These are phyloP conservation scores for Tonatia bakeri DNA, from an alignment of 2,113 vertebrate species.

Conservation along the genomic window DNA sequence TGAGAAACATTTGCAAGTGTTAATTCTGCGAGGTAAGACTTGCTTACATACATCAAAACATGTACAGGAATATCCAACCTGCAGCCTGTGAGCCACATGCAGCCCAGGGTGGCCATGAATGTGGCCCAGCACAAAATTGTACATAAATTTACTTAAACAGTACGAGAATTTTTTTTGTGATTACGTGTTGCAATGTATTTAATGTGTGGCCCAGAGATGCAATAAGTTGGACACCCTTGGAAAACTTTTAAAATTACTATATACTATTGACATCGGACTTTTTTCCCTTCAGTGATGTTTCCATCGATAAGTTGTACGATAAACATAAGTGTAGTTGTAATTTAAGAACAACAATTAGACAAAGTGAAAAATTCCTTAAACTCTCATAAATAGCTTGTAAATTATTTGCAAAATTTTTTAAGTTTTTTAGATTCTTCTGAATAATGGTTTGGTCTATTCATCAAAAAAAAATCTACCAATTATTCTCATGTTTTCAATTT, in stretches of 20 bases:
- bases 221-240: no score
- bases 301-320: neutral
- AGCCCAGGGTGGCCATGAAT: no score
- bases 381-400: neutral
- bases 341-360: neutral
- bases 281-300: neutral
- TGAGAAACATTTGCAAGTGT: neutral
- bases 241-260: neutral
- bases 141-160: no score
- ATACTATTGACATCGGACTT: neutral
- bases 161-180: no score
- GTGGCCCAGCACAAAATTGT: no score
- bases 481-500: neutral
- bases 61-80: no score
- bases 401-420: neutral
- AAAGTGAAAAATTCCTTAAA: conserved; percentile 4
- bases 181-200: no score
- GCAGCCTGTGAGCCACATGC: no score
- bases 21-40: neutral
- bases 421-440: neutral
- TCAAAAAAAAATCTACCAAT: neutral
- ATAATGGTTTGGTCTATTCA: neutral
- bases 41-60: neutral
- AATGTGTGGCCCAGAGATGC: no score
- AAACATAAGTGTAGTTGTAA: neutral